phyloP scores from a whole-genome alignment of 2,888 invertebrate genomes.

The Scelioninae gen. 1 region DNA sequence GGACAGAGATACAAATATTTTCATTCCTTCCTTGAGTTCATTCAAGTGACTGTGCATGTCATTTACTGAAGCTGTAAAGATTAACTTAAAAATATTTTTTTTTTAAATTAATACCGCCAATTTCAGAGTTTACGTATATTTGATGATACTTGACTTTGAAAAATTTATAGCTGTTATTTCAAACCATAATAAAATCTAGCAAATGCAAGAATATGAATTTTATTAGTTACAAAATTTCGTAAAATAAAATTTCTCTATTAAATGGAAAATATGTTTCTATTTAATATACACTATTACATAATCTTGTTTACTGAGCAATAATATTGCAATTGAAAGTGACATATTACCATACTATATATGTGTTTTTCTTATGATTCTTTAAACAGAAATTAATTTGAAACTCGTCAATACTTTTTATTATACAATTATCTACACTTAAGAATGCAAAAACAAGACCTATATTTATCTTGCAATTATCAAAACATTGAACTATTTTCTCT shows the following conservation, averaged over 20 bases:
- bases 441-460: not conserved
- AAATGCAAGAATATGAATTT: not conserved
- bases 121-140: no score
- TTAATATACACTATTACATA: slow-evolving; percentile 2
- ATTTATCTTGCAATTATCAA: not conserved
- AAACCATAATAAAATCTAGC: no score
- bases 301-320: slow-evolving; percentile 5
- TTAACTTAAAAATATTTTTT: not conserved
- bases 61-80: not conserved
- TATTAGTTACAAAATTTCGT: not conserved
- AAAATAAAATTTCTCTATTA: not conserved
- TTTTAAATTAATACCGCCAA: not conserved
- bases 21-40: slow-evolving; percentile 5
- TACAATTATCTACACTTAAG: not conserved
- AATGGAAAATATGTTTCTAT: not conserved
- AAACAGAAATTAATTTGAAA: not conserved
- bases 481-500: not conserved
- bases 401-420: slow-evolving; percentile 6
- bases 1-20: slow-evolving; percentile 19
- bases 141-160: no score
- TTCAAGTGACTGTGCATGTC: slow-evolving; percentile 4
- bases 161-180: no score
- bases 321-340: slow-evolving; percentile 6
- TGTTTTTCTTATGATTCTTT: not conserved
- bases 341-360: not conserved